Conservation (phyloP, 1,140 invertebrate genomes). For the Oreohelix idahoensis region DNA sequence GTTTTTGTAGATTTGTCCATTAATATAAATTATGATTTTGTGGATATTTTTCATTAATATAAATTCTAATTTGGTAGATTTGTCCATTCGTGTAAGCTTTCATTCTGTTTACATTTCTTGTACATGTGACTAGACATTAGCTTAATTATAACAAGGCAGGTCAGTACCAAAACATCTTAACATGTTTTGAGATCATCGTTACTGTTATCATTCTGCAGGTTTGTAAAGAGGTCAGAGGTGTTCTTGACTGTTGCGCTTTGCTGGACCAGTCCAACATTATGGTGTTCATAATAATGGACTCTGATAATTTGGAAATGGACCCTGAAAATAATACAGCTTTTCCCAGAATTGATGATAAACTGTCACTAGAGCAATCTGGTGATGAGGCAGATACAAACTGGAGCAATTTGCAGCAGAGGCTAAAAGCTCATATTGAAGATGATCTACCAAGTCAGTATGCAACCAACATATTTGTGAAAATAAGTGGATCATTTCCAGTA, state of each 20-base stretch:
- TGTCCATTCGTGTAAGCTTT: too few relatives aligned
- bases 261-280: background rate
- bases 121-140: too few relatives aligned
- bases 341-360: background rate
- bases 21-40: too few relatives aligned
- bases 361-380: background rate
- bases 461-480: slow-evolving; percentile 12
- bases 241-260: slow-evolving; percentile 7
- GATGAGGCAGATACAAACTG: background rate
- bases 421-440: background rate
- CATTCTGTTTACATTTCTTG: too few relatives aligned
- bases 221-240: background rate
- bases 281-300: slow-evolving; percentile 5
- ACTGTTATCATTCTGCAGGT: background rate
- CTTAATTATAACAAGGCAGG: too few relatives aligned
- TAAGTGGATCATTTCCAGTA: background rate
- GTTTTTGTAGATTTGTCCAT: too few relatives aligned
- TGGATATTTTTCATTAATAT: too few relatives aligned
- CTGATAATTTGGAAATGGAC: background rate
- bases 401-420: background rate
- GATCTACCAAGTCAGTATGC: slow-evolving; percentile 4
- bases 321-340: background rate
- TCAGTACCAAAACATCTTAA: too few relatives aligned
- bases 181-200: too few relatives aligned
- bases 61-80: too few relatives aligned